A percentile compares a stretch with the other conserved stretches of the same genome.
phyloP scores from a whole-genome alignment of 1,140 invertebrate genomes.

The Hyles euphorbiae region DNA sequence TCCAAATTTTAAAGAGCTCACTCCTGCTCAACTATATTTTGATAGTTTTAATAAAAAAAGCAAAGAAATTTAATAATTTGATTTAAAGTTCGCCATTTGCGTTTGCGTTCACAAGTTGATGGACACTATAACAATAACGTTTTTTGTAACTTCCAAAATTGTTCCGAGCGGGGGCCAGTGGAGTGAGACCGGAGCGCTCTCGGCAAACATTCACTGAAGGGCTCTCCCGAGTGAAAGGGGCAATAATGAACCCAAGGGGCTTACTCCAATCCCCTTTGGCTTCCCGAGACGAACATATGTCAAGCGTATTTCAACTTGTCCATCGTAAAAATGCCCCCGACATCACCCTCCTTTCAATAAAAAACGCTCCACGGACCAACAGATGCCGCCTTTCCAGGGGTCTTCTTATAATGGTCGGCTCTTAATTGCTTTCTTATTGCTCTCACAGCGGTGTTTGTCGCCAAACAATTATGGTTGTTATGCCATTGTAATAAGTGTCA shows the following conservation, averaged over 20 bases:
- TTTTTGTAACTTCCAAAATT: too few relatives aligned
- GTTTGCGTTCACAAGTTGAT: too few relatives aligned
- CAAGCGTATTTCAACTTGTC: slow-evolving; percentile 35
- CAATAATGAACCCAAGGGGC: slow-evolving; percentile 66
- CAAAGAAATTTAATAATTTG: too few relatives aligned
- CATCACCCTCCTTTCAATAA: slow-evolving; percentile 17
- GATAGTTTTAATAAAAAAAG: too few relatives aligned
- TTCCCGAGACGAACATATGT: slow-evolving; percentile 61
- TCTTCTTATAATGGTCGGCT: slow-evolving; percentile 34
- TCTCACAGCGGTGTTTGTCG: slow-evolving; percentile 33
- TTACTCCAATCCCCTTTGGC: slow-evolving; percentile 58
- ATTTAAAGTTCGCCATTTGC: too few relatives aligned
- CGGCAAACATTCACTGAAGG: slow-evolving; percentile 53
- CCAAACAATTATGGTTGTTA: slow-evolving; percentile 40
- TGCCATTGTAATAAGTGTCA: slow-evolving; percentile 14
- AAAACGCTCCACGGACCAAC: slow-evolving; percentile 8
- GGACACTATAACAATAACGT: too few relatives aligned
- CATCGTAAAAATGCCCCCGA: slow-evolving; percentile 26
- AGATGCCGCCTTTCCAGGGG: slow-evolving; percentile 21
- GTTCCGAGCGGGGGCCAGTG: slow-evolving; percentile 13
- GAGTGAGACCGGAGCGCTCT: slow-evolving; percentile 50
- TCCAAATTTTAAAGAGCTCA: too few relatives aligned
- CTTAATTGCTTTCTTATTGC: slow-evolving; percentile 63
- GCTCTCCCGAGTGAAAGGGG: slow-evolving; percentile 42
- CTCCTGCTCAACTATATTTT: too few relatives aligned